Evolutionary conservation across 2,888 invertebrate genomes (phyloP).

Genomic region (Hypomecis atomaria): DNA sequence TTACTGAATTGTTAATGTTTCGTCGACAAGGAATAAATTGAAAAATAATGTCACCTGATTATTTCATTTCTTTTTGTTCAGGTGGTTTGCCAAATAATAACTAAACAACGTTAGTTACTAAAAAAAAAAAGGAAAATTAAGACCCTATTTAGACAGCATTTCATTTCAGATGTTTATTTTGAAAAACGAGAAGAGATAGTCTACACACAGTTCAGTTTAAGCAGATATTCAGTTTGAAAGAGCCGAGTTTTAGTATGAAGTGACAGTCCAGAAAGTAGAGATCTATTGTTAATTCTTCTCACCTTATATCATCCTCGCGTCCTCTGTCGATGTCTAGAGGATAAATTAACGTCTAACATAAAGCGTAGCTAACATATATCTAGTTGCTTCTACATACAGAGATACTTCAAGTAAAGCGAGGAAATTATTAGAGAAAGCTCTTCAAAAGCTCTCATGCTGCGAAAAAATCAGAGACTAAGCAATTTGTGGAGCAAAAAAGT

Average conservation of each 20-base stretch:
- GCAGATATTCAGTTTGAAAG: slow-evolving; percentile 29
- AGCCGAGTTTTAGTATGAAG: slow-evolving; percentile 37
- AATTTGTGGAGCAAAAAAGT: slow-evolving; percentile 42
- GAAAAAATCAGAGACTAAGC: slow-evolving; percentile 39
- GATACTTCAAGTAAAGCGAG: slow-evolving; percentile 47
- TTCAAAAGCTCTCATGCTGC: slow-evolving; percentile 44
- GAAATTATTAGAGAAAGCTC: slow-evolving; percentile 41
- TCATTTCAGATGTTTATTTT: slow-evolving; percentile 14
- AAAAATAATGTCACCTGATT: neutral
- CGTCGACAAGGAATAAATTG: neutral
- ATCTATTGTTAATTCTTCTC: slow-evolving; percentile 57
- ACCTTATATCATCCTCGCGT: slow-evolving; percentile 61
- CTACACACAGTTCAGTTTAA: slow-evolving; percentile 22
- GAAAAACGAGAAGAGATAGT: slow-evolving; percentile 21
- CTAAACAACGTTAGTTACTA: slow-evolving; percentile 31
- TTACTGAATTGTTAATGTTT: neutral
- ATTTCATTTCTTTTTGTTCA: too few relatives aligned
- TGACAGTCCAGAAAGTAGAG: slow-evolving; percentile 39
- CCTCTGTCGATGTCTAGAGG: slow-evolving; percentile 62
- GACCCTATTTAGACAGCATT: slow-evolving; percentile 21
- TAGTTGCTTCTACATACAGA: slow-evolving; percentile 47
- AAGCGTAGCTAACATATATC: slow-evolving; percentile 54
- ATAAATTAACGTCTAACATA: slow-evolving; percentile 64
- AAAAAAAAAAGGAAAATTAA: slow-evolving; percentile 24
- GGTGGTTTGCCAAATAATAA: neutral